Percentiles rank a stretch among this genome's conserved stretches.
Evolutionary conservation across 2,113 vertebrate species (phyloP).

Genomic region (Myodes glareolus): DNA sequence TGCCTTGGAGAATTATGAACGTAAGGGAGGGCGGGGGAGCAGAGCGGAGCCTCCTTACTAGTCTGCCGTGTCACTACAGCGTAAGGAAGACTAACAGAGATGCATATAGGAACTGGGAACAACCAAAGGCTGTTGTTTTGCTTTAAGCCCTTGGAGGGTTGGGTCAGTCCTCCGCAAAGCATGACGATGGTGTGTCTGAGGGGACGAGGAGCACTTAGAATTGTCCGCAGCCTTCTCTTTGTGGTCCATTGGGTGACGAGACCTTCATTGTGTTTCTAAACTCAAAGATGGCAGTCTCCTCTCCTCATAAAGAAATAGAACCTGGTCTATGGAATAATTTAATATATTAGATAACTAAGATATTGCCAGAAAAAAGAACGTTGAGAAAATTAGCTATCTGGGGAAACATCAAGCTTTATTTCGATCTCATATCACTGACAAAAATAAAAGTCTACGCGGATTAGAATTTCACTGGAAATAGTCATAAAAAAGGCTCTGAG

Average conservation of each 20-base stretch:
- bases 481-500: not conserved
- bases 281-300: not conserved
- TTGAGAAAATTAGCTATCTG: slow-evolving; percentile 57
- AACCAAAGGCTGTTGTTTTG: not conserved
- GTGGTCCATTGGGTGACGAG: not conserved
- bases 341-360: slow-evolving; percentile 33
- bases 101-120: not conserved
- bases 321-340: slow-evolving; percentile 23
- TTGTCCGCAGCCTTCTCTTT: not conserved
- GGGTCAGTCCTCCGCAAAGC: not conserved
- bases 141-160: not conserved
- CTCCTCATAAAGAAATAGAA: slow-evolving; percentile 27
- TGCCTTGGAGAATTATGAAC: not conserved
- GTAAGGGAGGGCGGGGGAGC: too few species aligned
- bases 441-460: slow-evolving; percentile 59
- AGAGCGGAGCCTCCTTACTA: not conserved
- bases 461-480: slow-evolving; percentile 58
- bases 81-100: not conserved
- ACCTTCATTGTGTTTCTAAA: not conserved
- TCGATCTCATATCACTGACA: slow-evolving; percentile 28
- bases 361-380: slow-evolving; percentile 31
- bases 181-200: not conserved
- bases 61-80: too few species aligned
- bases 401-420: slow-evolving; percentile 59
- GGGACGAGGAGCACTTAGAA: not conserved